Conservation (phyloP, 2,888 invertebrate genomes). For the Aricia artaxerxes region DNA sequence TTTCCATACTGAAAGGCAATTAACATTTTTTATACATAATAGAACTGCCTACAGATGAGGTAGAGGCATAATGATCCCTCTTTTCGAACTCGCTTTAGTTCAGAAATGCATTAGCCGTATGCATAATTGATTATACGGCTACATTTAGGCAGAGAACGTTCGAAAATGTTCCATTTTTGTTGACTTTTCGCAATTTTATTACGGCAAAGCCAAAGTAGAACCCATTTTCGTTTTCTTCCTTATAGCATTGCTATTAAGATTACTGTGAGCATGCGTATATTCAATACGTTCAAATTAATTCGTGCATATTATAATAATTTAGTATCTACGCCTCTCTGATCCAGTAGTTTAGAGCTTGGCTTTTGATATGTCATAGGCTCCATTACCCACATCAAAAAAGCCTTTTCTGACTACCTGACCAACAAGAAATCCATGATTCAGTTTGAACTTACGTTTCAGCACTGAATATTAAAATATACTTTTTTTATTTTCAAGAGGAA, state of each 20-base stretch:
- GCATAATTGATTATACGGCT: conserved; percentile 33
- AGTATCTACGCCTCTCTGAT: no score
- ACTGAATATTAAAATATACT: no score
- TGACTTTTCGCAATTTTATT: conserved; percentile 16
- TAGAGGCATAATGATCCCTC: conserved; percentile 24
- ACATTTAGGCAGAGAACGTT: conserved; percentile 13
- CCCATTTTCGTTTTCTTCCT: neutral
- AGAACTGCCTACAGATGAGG: conserved; percentile 19
- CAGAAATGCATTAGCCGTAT: conserved; percentile 34
- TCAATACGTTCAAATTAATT: neutral
- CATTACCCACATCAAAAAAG: no score
- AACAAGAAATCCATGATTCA: no score
- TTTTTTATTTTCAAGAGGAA: no score
- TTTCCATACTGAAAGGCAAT: neutral
- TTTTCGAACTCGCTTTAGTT: conserved; percentile 27
- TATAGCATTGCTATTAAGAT: neutral
- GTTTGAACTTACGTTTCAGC: no score
- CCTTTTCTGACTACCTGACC: no score
- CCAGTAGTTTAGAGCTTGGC: no score
- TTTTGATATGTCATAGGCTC: no score
- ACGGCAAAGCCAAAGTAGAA: conserved; percentile 1
- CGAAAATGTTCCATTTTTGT: conserved; percentile 22
- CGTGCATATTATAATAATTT: neutral
- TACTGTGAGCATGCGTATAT: neutral
- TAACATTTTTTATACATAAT: conserved; percentile 16